Base-by-base conservation (phyloP, 2,888 invertebrate species). In the Sarcophaga caerulescens region DNA sequence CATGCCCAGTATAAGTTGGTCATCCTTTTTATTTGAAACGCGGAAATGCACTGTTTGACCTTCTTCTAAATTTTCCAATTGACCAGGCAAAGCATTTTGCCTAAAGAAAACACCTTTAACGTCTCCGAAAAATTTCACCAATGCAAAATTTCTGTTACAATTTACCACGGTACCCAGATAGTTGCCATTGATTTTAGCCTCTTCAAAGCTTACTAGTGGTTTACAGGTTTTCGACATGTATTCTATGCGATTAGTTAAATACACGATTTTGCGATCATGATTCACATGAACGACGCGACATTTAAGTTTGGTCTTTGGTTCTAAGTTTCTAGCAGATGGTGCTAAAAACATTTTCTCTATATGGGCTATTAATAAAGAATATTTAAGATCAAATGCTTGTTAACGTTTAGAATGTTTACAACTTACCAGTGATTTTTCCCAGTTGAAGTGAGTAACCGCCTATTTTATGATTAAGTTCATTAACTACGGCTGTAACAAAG, bases 191-290 rank as follows among this genome's bases (percentile, higher is more conserved):
- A 94, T 86, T 60, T 93, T 91, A 0, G 94, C 95, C 11, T 95
- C 92, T 0, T 94, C 90, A 69, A 95, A 93, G 2, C 93, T 92
- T 1, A 90, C 92, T 6, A 97, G 92, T 52, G 95, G 92, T 19
- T 94, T 94, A 2, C 94, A 90, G 0, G 94, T 93, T 0, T 94
- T 94, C 0, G 94, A 91, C 84, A 97, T 91, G 12, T 97, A 94
- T 3, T 95, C 95, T 4, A 94, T 94, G 89, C 96, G 96, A 89
- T 96, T 92, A 0, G 96, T 96, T 23, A 97, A 93, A 74, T 95
- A 91, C 1, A 95, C 92, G 4, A 93, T 93, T 35, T 94, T 94
- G 21, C 92, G 93, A 0, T 91, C 93, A 0, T 89, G 83, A 87
- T 94, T 94, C 4, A 94, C 90, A 0, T 92, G 91, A 52, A 96